These are phyloP conservation scores for Macaca nemestrina DNA, from an alignment of 2,113 vertebrate genomes.

Conservation along the genomic window DNA sequence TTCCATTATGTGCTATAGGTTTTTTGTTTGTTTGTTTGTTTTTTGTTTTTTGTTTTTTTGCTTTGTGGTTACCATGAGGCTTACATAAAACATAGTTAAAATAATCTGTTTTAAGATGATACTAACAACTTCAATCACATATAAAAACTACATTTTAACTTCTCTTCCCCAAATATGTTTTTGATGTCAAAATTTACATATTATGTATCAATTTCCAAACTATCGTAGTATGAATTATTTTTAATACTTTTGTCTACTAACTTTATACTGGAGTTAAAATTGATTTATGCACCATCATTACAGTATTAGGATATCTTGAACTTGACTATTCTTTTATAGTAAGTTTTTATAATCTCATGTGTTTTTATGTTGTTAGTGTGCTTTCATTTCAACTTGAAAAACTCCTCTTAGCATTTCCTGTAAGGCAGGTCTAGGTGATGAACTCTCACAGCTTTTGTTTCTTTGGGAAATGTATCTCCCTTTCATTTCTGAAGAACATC, in stretches of 20 bases:
- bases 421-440: background rate
- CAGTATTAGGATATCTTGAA: background rate
- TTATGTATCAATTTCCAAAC: background rate
- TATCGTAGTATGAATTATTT: background rate
- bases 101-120: background rate
- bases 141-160: background rate
- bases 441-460: background rate
- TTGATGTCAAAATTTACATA: background rate
- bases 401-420: background rate
- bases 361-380: background rate
- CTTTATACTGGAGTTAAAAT: background rate
- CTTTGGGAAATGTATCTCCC: background rate
- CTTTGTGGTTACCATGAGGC: background rate
- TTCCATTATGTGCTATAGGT: background rate
- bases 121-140: background rate
- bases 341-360: background rate
- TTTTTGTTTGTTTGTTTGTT: background rate
- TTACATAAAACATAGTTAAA: background rate
- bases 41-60: background rate
- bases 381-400: background rate
- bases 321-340: background rate
- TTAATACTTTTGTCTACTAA: background rate
- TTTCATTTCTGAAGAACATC: background rate
- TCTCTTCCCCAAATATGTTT: background rate
- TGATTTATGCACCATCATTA: background rate